These are phyloP conservation scores for Ophioninae sp. DNA, from an alignment of 2,888 invertebrate species.

Conservation along the genomic window DNA sequence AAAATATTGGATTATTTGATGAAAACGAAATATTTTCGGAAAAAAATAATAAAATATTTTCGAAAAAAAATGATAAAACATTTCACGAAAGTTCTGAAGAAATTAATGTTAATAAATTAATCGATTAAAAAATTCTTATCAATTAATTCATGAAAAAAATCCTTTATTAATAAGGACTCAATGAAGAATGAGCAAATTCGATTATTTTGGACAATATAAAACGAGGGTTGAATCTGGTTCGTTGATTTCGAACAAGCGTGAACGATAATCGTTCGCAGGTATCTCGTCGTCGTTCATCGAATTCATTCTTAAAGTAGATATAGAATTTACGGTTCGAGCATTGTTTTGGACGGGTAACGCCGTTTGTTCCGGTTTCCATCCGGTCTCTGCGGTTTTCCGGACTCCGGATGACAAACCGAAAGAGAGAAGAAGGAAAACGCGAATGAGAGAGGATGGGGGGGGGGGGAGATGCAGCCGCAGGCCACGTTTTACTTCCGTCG, in stretches of 20 bases:
- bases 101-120: too few species aligned
- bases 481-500: slow-evolving; percentile 50
- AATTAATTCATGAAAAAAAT: too few species aligned
- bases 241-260: background rate
- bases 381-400: slow-evolving; percentile 56
- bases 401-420: slow-evolving; percentile 29
- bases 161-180: too few species aligned
- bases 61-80: too few species aligned
- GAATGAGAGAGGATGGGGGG: background rate
- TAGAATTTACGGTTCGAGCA: slow-evolving; percentile 30
- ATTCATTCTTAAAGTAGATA: slow-evolving; percentile 3
- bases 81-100: too few species aligned
- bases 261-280: slow-evolving; percentile 34
- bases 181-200: too few species aligned
- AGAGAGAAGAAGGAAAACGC: background rate
- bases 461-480: slow-evolving; percentile 26
- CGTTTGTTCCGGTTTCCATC: slow-evolving; percentile 50
- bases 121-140: too few species aligned
- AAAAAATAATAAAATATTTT: too few species aligned
- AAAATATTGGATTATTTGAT: too few species aligned
- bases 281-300: slow-evolving; percentile 2
- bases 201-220: too few species aligned
- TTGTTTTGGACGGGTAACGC: slow-evolving; percentile 43
- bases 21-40: too few species aligned
- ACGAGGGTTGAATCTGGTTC: too few species aligned